Evolutionary conservation across 2,888 invertebrate species (phyloP).

Genomic region (Neoaliturus tenellus): DNA sequence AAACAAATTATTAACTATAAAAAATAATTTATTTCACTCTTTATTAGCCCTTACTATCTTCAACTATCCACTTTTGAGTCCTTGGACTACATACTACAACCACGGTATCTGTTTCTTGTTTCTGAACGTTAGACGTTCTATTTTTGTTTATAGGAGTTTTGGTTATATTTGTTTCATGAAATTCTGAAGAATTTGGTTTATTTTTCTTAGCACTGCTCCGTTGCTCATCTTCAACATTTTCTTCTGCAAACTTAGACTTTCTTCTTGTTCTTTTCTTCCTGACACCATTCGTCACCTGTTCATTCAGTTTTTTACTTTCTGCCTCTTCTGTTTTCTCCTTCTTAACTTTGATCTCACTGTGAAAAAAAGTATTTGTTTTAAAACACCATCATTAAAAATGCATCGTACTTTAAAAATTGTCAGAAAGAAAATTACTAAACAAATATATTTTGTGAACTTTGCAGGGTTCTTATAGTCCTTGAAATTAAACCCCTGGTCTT

Average conservation of each 20-base stretch:
- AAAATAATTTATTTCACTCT: not conserved
- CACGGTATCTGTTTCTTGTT: not conserved
- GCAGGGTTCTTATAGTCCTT: too few species aligned
- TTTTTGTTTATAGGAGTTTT: not conserved
- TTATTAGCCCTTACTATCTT: constrained; percentile 13
- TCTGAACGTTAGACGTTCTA: not conserved
- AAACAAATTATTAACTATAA: too few species aligned
- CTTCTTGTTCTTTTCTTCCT: not conserved
- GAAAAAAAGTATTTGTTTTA: too few species aligned
- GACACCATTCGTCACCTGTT: not conserved
- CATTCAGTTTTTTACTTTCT: not conserved
- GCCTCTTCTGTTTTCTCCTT: constrained; percentile 41
- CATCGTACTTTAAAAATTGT: too few species aligned
- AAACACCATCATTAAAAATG: too few species aligned
- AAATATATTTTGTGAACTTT: too few species aligned
- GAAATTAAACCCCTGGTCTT: too few species aligned
- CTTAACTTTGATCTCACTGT: constrained; percentile 36
- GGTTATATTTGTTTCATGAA: not conserved
- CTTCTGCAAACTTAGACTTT: not conserved
- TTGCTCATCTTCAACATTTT: not conserved
- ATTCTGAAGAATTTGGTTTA: not conserved
- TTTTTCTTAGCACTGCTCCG: not conserved
- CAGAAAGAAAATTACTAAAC: too few species aligned
- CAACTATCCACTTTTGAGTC: constrained; percentile 39
- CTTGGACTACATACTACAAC: not conserved